These are phyloP conservation scores for Idaea aversata DNA, from an alignment of 2,888 invertebrate genomes.

Conservation along the genomic window DNA sequence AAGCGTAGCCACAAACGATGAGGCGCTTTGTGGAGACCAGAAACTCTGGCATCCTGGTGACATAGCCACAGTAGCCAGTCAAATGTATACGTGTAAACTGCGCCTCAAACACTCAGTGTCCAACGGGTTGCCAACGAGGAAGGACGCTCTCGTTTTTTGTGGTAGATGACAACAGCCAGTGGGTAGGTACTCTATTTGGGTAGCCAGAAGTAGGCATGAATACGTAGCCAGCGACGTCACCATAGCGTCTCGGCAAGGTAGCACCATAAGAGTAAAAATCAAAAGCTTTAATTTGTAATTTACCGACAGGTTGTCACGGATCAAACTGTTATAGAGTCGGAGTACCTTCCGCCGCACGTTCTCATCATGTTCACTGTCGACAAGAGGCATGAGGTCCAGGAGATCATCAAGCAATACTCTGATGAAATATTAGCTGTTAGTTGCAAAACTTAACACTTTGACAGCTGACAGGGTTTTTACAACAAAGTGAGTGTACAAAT, in stretches of 20 bases:
- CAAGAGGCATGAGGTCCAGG: slow-evolving; percentile 60
- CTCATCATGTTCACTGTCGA: slow-evolving; percentile 65
- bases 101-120: too few relatives aligned
- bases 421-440: slow-evolving; percentile 59
- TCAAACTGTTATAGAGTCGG: slow-evolving; percentile 52
- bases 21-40: too few relatives aligned
- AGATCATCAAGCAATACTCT: slow-evolving; percentile 49
- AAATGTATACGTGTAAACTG: too few relatives aligned
- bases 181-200: too few relatives aligned
- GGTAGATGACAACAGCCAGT: too few relatives aligned
- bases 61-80: too few relatives aligned
- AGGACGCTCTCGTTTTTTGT: too few relatives aligned
- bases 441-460: background rate
- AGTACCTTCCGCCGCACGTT: slow-evolving; percentile 63
- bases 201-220: too few relatives aligned
- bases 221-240: too few relatives aligned
- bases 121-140: too few relatives aligned
- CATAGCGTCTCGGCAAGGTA: background rate
- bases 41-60: too few relatives aligned
- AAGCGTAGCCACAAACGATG: too few relatives aligned
- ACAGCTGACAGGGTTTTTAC: background rate
- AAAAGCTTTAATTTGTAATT: background rate
- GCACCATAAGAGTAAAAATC: background rate
- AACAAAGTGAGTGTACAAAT: background rate
- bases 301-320: slow-evolving; percentile 42